phyloP scores from a whole-genome alignment of 2,797 vertebrate genomes.

The Malacoctenus gilli region DNA sequence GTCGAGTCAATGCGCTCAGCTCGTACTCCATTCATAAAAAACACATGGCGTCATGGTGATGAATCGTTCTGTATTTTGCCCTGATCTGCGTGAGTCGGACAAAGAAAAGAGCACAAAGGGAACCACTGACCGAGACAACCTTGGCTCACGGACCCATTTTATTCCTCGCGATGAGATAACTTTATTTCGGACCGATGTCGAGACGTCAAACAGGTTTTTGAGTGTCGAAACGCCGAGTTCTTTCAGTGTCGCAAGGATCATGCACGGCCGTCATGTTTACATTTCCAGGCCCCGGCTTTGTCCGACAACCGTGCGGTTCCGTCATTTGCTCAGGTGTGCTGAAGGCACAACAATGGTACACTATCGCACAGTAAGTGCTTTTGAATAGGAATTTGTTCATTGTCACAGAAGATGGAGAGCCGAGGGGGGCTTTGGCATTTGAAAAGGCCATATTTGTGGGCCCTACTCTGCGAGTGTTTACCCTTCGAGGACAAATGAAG shows the following conservation, averaged over 20 bases:
- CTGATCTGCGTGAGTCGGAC: too few relatives aligned
- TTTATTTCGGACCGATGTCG: slow-evolving; percentile 44
- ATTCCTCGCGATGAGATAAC: too few relatives aligned
- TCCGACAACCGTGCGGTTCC: slow-evolving; percentile 43
- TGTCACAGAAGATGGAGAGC: slow-evolving; percentile 80
- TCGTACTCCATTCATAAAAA: not conserved
- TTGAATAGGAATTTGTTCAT: slow-evolving; percentile 81
- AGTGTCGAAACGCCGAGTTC: not conserved
- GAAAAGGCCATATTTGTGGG: slow-evolving; percentile 81
- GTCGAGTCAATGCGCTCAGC: not conserved
- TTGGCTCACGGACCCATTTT: slow-evolving; percentile 16
- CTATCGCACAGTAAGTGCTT: slow-evolving; percentile 77
- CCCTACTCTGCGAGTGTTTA: slow-evolving; percentile 81
- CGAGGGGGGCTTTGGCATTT: slow-evolving; percentile 73
- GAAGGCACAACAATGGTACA: slow-evolving; percentile 64
- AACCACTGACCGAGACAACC: not conserved
- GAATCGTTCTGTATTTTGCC: not conserved
- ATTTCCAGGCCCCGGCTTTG: slow-evolving; percentile 64
- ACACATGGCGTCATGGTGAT: not conserved
- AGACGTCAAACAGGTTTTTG: slow-evolving; percentile 32
- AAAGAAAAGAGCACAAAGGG: not conserved
- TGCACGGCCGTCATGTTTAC: slow-evolving; percentile 52
- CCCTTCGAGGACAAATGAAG: slow-evolving; percentile 83
- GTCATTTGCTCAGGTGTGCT: slow-evolving; percentile 78
- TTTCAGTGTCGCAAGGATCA: not conserved